Evolutionary conservation across 1,140 invertebrate genomes (phyloP).

Genomic region (Ceratina japonica): DNA sequence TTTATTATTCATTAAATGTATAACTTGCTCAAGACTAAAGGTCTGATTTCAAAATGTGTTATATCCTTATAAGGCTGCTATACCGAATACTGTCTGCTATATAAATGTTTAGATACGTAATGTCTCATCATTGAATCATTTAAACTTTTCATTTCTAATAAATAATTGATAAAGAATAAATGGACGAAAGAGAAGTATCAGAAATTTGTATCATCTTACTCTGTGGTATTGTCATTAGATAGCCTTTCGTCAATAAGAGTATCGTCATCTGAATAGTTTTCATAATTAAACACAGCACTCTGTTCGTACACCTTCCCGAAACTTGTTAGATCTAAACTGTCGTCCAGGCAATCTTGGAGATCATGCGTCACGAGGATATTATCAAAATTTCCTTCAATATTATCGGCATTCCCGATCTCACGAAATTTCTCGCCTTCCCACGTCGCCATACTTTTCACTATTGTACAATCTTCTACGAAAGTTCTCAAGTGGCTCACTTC

Average conservation of each 20-base stretch:
- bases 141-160: neutral
- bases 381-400: conserved; percentile 71
- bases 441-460: conserved; percentile 76
- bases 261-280: conserved; percentile 73
- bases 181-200: neutral
- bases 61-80: conserved; percentile 74
- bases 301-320: conserved; percentile 80
- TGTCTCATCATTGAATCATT: neutral
- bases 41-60: conserved; percentile 69
- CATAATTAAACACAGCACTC: conserved; percentile 72
- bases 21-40: conserved; percentile 37
- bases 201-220: conserved; percentile 63
- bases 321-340: conserved; percentile 80
- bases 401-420: conserved; percentile 64
- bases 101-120: conserved; percentile 28
- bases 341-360: conserved; percentile 81
- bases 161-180: neutral
- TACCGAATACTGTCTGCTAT: conserved; percentile 18
- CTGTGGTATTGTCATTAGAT: conserved; percentile 70
- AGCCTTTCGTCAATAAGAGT: conserved; percentile 69
- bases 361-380: conserved; percentile 79
- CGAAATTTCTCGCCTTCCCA: conserved; percentile 74
- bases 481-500: no score
- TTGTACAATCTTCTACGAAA: neutral
- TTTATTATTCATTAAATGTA: neutral